phyloP scores from a whole-genome alignment of 2,113 vertebrate species.

The Aepyceros melampus region DNA sequence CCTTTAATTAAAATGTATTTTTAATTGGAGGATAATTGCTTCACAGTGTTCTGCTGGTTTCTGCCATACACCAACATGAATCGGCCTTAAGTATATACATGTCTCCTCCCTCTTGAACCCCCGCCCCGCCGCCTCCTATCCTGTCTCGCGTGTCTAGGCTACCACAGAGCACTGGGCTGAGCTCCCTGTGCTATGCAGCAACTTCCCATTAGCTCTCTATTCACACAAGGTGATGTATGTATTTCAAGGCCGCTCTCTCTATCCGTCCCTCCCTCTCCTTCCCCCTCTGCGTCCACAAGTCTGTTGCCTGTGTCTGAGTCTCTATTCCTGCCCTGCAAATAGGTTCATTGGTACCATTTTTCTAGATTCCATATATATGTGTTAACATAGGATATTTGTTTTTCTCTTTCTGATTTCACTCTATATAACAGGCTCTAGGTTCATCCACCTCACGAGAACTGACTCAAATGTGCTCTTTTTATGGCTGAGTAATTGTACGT shows the following conservation, averaged over 20 bases:
- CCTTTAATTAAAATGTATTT: neutral
- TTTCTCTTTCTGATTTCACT: neutral
- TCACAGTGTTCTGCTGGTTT: neutral
- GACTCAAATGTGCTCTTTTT: neutral
- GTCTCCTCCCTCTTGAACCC: neutral
- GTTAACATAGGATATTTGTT: neutral
- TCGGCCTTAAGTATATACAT: neutral
- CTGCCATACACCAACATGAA: neutral
- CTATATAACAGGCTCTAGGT: neutral
- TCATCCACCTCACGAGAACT: neutral
- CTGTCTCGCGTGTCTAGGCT: neutral
- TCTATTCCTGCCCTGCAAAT: neutral
- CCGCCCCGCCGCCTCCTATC: rapidly evolving
- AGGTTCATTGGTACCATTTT: neutral
- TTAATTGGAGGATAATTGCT: neutral
- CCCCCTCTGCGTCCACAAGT: neutral
- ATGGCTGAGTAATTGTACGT: neutral
- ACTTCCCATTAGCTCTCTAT: neutral
- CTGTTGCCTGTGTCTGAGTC: neutral
- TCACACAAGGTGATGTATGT: neutral
- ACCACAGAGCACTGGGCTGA: neutral
- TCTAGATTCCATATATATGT: neutral
- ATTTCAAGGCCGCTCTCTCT: neutral
- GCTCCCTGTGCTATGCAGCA: neutral
- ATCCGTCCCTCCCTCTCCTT: neutral